Percentiles rank a stretch among this genome's conserved stretches.
Conservation (phyloP, 2,888 invertebrate genomes). For the Tupiocoris notatus region DNA sequence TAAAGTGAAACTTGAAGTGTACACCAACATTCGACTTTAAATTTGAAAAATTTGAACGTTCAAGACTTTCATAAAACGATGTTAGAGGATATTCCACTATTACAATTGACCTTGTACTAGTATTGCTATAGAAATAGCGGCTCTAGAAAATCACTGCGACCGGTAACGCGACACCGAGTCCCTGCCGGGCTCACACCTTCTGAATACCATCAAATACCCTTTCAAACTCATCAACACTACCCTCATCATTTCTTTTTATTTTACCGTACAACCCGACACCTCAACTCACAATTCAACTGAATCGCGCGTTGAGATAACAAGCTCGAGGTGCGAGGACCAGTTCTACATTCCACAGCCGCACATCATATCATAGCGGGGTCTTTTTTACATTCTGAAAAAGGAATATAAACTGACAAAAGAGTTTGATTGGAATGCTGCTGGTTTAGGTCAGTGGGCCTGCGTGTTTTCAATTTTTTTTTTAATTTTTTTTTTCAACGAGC, state of each 20-base stretch:
- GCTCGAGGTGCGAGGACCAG: background rate
- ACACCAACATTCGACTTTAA: no score
- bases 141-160: no score
- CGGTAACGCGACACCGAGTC: background rate
- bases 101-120: no score
- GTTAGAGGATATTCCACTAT: no score
- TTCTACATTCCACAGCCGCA: background rate
- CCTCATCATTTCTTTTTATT: background rate
- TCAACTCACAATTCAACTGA: background rate
- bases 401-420: no score
- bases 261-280: background rate
- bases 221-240: background rate
- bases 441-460: background rate
- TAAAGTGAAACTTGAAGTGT: no score
- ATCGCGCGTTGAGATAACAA: background rate
- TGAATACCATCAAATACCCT: background rate
- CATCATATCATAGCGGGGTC: background rate
- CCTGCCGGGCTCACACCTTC: background rate
- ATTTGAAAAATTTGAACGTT: no score
- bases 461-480: no score
- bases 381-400: no score
- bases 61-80: no score
- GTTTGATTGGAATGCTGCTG: background rate
- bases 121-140: no score
- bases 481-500: no score